Conservation (phyloP, 2,888 invertebrate species). For the Drosophila borborema region DNA sequence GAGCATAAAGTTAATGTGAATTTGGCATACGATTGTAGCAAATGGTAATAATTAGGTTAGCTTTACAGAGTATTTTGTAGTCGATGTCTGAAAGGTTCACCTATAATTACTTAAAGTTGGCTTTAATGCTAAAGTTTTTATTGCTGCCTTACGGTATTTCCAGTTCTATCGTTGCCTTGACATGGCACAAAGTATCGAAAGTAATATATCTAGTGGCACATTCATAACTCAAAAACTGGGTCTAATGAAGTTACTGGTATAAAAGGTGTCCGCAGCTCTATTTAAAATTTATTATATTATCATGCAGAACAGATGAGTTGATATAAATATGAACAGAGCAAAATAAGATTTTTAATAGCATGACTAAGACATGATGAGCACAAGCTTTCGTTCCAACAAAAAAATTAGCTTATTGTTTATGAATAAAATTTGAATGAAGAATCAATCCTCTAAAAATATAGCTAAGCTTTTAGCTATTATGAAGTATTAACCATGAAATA, state of each 20-base stretch:
- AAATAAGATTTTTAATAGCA: too few species aligned
- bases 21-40: neutral
- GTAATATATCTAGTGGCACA: neutral
- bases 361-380: too few species aligned
- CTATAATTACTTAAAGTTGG: constrained; percentile 12
- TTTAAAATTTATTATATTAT: neutral
- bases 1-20: neutral
- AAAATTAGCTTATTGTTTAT: too few species aligned
- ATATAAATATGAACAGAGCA: too few species aligned
- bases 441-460: neutral
- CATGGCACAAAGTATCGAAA: constrained; percentile 15
- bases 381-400: too few species aligned
- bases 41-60: too few species aligned
- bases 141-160: neutral
- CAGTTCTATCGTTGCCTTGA: constrained; percentile 34
- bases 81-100: neutral
- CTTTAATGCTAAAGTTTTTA: neutral
- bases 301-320: too few species aligned
- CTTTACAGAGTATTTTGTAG: constrained; percentile 19
- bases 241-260: neutral
- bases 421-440: too few species aligned
- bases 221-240: neutral
- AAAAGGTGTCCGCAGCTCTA: neutral
- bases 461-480: neutral
- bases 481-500: neutral